Percentiles rank a stretch among this genome's conserved stretches.
Conservation (phyloP, 2,888 invertebrate genomes). For the Argyresthia goedartella region DNA sequence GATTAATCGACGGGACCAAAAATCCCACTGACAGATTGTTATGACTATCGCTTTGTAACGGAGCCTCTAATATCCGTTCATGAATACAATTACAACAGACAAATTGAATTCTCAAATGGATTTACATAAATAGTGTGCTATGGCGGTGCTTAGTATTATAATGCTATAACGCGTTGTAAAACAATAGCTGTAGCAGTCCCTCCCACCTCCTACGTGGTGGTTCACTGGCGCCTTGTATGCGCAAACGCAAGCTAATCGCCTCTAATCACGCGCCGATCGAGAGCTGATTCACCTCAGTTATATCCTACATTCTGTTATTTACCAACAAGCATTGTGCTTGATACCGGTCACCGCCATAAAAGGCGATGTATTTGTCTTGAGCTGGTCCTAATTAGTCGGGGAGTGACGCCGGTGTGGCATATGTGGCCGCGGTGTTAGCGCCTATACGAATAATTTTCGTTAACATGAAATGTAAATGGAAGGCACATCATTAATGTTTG, state of each 20-base stretch:
- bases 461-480: conserved; percentile 55
- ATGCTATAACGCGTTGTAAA: conserved; percentile 60
- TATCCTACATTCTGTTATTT: conserved; percentile 58
- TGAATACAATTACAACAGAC: conserved; percentile 52
- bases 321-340: conserved; percentile 53
- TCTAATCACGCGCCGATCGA: conserved; percentile 62
- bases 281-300: conserved; percentile 58
- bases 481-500: conserved; percentile 60
- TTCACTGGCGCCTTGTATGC: conserved; percentile 15
- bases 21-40: conserved; percentile 28
- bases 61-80: conserved; percentile 39
- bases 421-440: conserved; percentile 56
- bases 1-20: background rate
- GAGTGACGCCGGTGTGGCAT: conserved; percentile 43
- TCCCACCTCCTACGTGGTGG: conserved; percentile 58
- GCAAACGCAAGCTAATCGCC: conserved; percentile 59
- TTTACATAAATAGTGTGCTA: conserved; percentile 67
- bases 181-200: conserved; percentile 52
- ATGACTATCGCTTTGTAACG: conserved; percentile 14
- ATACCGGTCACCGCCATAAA: conserved; percentile 56
- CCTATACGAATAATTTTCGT: conserved; percentile 51
- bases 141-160: conserved; percentile 48
- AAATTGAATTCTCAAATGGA: conserved; percentile 64
- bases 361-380: conserved; percentile 64
- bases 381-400: conserved; percentile 60